These are phyloP conservation scores for Elanoides forficatus DNA, from an alignment of 2,113 vertebrate species.

Conservation along the genomic window DNA sequence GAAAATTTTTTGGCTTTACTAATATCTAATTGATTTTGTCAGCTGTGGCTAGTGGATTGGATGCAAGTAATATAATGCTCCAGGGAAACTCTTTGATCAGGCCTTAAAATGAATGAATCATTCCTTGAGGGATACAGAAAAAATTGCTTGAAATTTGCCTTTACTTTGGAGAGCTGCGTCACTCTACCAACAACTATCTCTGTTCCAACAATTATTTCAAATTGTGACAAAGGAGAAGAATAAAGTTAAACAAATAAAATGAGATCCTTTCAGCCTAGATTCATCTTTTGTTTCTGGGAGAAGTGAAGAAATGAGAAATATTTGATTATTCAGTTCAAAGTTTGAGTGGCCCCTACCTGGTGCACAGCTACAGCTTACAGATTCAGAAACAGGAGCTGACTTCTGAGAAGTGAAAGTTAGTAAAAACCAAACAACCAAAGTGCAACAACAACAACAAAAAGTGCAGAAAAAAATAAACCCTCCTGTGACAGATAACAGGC, in stretches of 20 bases:
- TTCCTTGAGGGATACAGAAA: not conserved
- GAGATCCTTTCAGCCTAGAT: not conserved
- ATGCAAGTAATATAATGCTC: not conserved
- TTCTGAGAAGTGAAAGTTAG: not conserved
- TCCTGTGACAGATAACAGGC: slow-evolving; percentile 45
- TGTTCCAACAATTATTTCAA: not conserved
- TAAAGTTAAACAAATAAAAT: not conserved
- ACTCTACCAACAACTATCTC: not conserved
- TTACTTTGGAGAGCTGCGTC: not conserved
- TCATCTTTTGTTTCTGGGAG: not conserved
- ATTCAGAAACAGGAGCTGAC: not conserved
- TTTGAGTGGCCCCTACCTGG: not conserved
- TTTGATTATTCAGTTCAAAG: not conserved
- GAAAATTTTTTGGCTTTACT: not conserved
- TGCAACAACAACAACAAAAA: not conserved
- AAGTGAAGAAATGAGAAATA: not conserved
- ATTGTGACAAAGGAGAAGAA: not conserved
- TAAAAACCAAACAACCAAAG: not conserved
- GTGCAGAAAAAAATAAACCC: not conserved
- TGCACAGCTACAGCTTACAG: not conserved
- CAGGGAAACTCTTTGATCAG: not conserved
- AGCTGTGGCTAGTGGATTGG: not conserved
- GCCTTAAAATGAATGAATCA: not conserved
- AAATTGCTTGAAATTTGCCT: not conserved
- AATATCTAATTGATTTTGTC: not conserved